Base-by-base conservation (phyloP, 2,113 vertebrate genomes). In the Lepisosteus osseus region DNA sequence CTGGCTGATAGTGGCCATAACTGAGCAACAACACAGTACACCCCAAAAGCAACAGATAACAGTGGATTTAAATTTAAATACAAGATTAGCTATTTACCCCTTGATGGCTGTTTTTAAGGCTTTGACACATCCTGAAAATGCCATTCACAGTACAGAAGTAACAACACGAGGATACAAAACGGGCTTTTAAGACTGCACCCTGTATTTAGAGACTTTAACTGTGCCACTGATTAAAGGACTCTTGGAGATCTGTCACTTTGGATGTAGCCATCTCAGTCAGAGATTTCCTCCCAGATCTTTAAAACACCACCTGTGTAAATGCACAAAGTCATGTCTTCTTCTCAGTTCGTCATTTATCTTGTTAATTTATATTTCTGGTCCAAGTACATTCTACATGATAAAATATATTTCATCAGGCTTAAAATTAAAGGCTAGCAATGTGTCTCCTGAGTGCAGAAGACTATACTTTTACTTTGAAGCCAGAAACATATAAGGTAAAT, bases 231-330 rank as follows among this genome's bases (percentile, higher is more conserved):
- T 66, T 11, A 66, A 8, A 66, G 64, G 64, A 44, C 4, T n/a
- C 11, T 5, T 3, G 6, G n/a, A 47, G 64, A 45, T n/a, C 42
- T 47, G 47, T 51, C 47, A 47, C 64, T 17, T 43, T 65, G 9
- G 63, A 13, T 6, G 40, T 7, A 6, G 64, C 5, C 11, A 6
- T 45, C n/a, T 45, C 3, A 66, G 64, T n/a, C 43, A 5, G 64
- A 66, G 64, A 66, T 44, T 66, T 66, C 64, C 64, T 47, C 43
- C 12, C 45, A 44, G 64, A 66, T 66, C 45, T 45, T 66, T 66
- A 66, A 66, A 66, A 14, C 2, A 63, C 2, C 13, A 66, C 64
- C n/a, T 66, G 14, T 7, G 5, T 7, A 44, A 66, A 47, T 11
- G 9, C 9, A 6, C 5, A 51, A 51, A 51, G 47, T 51, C 29